Base-by-base conservation (phyloP, 1,140 invertebrate species). In the Drosophila seguyi region DNA sequence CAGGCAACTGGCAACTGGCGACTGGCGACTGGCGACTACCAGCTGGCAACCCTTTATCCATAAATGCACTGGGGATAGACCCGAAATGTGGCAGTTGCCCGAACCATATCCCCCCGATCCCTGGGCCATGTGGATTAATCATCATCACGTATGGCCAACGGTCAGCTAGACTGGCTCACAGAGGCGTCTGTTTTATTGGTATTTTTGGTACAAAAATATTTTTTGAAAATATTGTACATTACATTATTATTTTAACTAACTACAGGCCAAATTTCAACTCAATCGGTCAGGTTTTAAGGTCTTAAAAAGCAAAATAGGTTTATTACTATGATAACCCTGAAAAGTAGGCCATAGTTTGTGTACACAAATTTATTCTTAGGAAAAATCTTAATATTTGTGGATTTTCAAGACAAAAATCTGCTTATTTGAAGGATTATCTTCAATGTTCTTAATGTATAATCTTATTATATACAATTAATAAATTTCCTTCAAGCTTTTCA, bases 71-170 rank as follows among this genome's bases (percentile, higher is more conserved):
- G 50, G 67, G 65, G 27, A 69, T 63, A 65, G 71, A 55, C 71
- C 73, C 71, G 41, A 55, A 75, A 61, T 74, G 73, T 44, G 74
- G 61, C 73, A 58, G 52, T 48, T 22, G 25, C 45, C 36, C 25
- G 16, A 18, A 50, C 31, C 27, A 29, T 22, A 31, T 45, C n/a
- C 34, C 34, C 38, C 47, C 29, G 22, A 36, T 56, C 45, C 48
- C 59, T 8, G 38, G 38, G 22, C 22, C 45, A 66, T 90, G 71
- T 82, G 75, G 84, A 87, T 88, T 87, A 87, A 84, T 81, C 81
- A 83, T 67, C 84, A 88, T 80, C 84, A 83, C 77, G 79, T 72
- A 68, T 11, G 52, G 14, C 20, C 52, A 14, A 55, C 22, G 52
- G 34, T 25, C 20, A 25, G 52, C 25, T 25, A 5, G 44, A 27